A percentile compares a stretch with the other conserved stretches of the same genome.
These are phyloP conservation scores for human DNA, from an alignment of 2,113 vertebrate genomes.

Conservation along the genomic window GRCh38 chr9:35891501-35892000, in stretches of 20 bases:
- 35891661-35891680: background rate
- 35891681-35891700: background rate
- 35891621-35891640: background rate
- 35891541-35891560: background rate
- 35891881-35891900: background rate
- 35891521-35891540: background rate
- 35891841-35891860: background rate
- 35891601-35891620: background rate
- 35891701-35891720: background rate
- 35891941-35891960: background rate
- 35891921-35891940: background rate
- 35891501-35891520: background rate
- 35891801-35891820: background rate
- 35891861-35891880: background rate
- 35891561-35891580: background rate
- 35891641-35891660: background rate
- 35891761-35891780: background rate
- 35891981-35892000: background rate
- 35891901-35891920: background rate
- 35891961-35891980: background rate
- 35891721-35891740: background rate
- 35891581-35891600: background rate
- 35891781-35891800: background rate
- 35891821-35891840: background rate
- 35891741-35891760: background rate